Evolutionary conservation across 2,797 vertebrate genomes (phyloP), one percentile per base, ranked within the genome.

Genomic region (Rousettus madagascariensis): DNA sequence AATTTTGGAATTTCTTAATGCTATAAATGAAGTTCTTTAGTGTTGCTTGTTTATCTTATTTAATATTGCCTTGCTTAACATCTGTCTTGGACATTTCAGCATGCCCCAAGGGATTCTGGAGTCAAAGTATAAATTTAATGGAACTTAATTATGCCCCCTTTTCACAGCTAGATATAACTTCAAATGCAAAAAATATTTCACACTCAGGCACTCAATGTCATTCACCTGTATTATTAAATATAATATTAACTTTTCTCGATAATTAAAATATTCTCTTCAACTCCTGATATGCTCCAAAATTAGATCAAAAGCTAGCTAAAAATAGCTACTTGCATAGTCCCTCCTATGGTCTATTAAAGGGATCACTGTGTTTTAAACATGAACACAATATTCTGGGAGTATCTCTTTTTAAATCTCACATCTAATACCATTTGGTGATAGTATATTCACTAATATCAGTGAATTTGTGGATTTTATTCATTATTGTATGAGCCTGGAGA

Each of bases 111-210:
- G 82, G 28, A 80, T 65, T 90, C 46, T 57, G n/a, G n/a, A 33
- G 43, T 92, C 22, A 91, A 96, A 69, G 53, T n/a, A 86, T 3
- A 86, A 89, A 94, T 28, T 83, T 68, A 43, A 66, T 26, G 8
- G 12, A 51, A 83, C 36, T 86, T 89, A 80, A 87, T 85, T 86
- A 41, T 1, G 6, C 46, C 22, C 71, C n/a, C 43, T 69, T 57
- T 86, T 20, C 22, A 93, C 4, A 78, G 30, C 28, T 61, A 75
- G 33, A 91, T 79, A 41, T 33, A 71, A 84, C 3, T 57, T 79
- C 26, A 89, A 69, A 55, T 30, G 46, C 33, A 92, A 87, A 38
- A 61, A 33, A 61, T 26, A 59, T 59, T 72, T 78, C 30, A 33
- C 77, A 74, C 33, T 85, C 26, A 84, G 38, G 33, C 36, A 94